Base-by-base conservation (phyloP, 2,113 vertebrate genomes). In the Osmerus eperlanus region DNA sequence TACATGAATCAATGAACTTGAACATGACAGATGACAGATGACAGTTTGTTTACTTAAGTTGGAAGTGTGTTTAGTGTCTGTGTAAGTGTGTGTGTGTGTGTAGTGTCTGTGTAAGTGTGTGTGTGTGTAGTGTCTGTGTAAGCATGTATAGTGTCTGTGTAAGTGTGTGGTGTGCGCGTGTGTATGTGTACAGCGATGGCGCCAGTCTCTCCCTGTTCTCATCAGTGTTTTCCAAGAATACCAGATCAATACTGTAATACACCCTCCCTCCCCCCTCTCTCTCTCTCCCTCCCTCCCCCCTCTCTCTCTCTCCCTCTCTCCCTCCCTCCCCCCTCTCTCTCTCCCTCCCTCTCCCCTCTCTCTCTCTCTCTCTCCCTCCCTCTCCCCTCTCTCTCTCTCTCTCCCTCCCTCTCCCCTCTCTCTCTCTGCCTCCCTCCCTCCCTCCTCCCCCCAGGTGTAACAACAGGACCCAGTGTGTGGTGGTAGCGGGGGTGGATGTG, bases 401-500 rank as follows among this genome's bases (percentile, higher is more conserved):
- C 6, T 29, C 69, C 72, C 29, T 14, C 28, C 19, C 76, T 74
- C 21, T 82, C 23, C 68, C 21, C 9, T 53, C 74, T 3, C 0
- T 32, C 29, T 23, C 21, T 23, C 36, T 21, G 16, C 2, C 5
- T 65, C 52, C 63, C 67, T 23, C 21, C 21, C 21, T 23, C 21
- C 21, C n/a, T n/a, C n/a, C n/a, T 23, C 21, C 21, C 21, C 21
- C 21, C 21, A 23, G 21, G 21, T 97, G 95, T 90, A 96, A 97
- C 88, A 97, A 97, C 86, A 91, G 95, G 81, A 96, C 95, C 11
- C 95, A 97, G 91, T 97, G 95, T 80, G 95, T 96, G 76, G 95
- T 97, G 84, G 94, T 97, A 0, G 95, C 95, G 0, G 95, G 95
- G 60, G 95, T 95, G 0, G 95, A 96, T 0, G 95, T 95, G 72